Evolutionary conservation across 2,888 invertebrate species (phyloP), one percentile per base, ranked within the genome.

Genomic region (Macrophya annulata): DNA sequence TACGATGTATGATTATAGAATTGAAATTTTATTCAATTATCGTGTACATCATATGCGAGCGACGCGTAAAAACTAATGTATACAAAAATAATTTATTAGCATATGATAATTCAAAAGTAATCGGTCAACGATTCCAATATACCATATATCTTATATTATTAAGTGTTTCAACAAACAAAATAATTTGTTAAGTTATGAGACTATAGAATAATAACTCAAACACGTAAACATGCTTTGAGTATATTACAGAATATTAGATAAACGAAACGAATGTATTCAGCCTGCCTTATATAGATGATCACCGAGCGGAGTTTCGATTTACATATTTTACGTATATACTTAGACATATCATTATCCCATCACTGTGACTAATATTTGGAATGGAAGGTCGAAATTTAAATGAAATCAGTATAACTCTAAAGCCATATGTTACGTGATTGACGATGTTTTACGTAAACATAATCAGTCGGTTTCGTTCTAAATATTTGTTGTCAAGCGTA

Each of bases 131-230:
- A 55, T 55, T 55, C n/a, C n/a, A 55, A 55, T 55, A 48, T 12
- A 55, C 55, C n/a, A n/a, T 17, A n/a, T 55, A 17, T 55, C n/a
- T 55, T 2, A 55, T 17, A 55, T 62, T 25, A 25, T 25, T 1
- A 25, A 62, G 62, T 62, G 62, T 62, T 62, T 25, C 3, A 25
- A 25, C 25, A 31, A 62, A 62, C 62, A 62, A 6, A 62, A 62
- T 25, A 62, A 62, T 21, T 62, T 25, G 10, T 62, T 25, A 8
- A 62, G 25, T 25, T 4, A 62, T 25, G 31, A 37, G 68, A 68
- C 37, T 68, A 62, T 25, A 17, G 15, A 37, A 68, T 68, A 68
- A 74, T 74, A 21, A 72, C 72, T 74, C 43, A 21, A 21, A 21
- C 21, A 21, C 12, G 43, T 74, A 43, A n/a, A 74, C n/a, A 43